These are phyloP conservation scores for Catagonus wagneri DNA, from an alignment of 2,113 vertebrate genomes.

Conservation along the genomic window DNA sequence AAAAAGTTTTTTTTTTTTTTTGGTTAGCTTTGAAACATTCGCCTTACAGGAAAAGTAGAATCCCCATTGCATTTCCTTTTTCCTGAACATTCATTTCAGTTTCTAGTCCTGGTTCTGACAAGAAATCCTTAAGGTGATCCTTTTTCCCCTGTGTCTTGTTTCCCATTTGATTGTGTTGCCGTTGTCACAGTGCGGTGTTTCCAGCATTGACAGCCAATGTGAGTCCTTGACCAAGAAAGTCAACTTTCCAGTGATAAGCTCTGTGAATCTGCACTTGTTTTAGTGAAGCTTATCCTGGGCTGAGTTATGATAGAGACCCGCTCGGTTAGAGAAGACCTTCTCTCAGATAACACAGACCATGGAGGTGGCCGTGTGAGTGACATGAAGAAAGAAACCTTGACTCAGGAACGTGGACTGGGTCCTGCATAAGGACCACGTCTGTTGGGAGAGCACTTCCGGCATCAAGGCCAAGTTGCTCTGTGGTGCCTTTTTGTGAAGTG, in stretches of 20 bases:
- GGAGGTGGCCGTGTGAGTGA: not conserved
- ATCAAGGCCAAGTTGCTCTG: not conserved
- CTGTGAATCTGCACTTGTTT: not conserved
- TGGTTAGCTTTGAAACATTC: not conserved
- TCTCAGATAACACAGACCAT: not conserved
- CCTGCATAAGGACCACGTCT: not conserved
- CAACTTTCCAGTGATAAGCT: not conserved
- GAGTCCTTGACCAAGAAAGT: not conserved
- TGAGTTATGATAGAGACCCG: not conserved
- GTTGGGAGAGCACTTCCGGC: not conserved
- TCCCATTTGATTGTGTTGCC: not conserved
- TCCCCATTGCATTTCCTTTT: not conserved
- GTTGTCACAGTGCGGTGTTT: not conserved
- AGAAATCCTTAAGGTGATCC: not conserved
- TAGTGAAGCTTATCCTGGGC: not conserved
- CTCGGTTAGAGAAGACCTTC: not conserved
- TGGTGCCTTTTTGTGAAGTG: not conserved
- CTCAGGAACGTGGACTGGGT: not conserved
- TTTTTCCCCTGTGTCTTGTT: not conserved
- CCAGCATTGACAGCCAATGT: not conserved
- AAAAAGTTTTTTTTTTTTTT: not conserved
- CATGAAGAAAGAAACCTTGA: not conserved
- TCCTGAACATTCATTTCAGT: constrained; percentile 24
- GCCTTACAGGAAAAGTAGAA: not conserved
- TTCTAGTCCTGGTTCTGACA: not conserved